A percentile compares a stretch with the other conserved stretches of the same genome.
phyloP scores from a whole-genome alignment of 2,888 invertebrate species.

The Agrypnus murinus region DNA sequence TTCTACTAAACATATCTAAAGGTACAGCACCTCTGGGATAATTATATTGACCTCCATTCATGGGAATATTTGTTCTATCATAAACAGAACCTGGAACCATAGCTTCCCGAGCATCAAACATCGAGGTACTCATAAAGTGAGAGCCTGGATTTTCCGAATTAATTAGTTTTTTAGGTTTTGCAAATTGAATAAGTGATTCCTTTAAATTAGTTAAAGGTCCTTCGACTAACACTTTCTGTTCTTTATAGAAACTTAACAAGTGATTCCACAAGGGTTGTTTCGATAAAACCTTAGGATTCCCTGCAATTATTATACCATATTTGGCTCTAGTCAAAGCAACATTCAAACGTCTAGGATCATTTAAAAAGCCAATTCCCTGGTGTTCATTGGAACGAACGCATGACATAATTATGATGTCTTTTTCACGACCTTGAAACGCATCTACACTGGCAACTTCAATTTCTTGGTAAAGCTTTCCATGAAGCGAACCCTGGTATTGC shows the following conservation, averaged over 20 bases:
- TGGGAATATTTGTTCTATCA: constrained; percentile 79
- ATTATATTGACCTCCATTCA: constrained; percentile 65
- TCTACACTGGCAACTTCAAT: constrained; percentile 99
- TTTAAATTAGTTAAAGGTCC: constrained; percentile 98
- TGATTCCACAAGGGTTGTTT: constrained; percentile 99
- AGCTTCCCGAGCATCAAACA: constrained; percentile 97
- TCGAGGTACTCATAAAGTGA: constrained; percentile 97
- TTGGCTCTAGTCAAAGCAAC: constrained; percentile 98
- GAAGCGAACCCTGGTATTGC: constrained; percentile 98
- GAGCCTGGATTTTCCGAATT: constrained; percentile 96
- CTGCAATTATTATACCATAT: constrained; percentile 98
- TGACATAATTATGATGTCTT: constrained; percentile 99
- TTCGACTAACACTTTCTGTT: constrained; percentile 96
- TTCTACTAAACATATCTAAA: constrained; percentile 79
- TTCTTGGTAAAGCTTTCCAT: constrained; percentile 97
- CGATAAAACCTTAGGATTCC: constrained; percentile 98
- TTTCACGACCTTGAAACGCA: constrained; percentile 99
- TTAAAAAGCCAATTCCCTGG: constrained; percentile 98
- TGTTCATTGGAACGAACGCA: constrained; percentile 99
- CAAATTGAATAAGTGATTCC: constrained; percentile 96
- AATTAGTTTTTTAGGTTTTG: constrained; percentile 96
- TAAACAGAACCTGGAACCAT: constrained; percentile 95
- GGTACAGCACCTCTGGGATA: constrained; percentile 68
- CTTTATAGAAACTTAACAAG: constrained; percentile 96
- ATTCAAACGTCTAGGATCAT: constrained; percentile 97